Percentiles rank a stretch among this genome's conserved stretches.
phyloP scores from a whole-genome alignment of 2,797 vertebrate genomes.

The Champsocephalus esox region DNA sequence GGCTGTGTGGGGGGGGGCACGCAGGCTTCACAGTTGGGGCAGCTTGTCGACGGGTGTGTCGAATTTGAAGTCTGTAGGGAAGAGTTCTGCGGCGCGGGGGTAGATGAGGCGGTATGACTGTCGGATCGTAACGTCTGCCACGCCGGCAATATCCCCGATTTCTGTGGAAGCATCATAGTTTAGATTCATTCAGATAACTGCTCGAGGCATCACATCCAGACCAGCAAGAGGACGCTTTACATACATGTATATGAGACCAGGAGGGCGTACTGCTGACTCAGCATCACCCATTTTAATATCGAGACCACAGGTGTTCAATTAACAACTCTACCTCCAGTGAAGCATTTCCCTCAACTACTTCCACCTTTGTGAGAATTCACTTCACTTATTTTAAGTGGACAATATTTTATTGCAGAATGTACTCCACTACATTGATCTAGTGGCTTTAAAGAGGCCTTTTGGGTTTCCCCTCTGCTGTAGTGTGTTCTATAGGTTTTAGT shows the following conservation, averaged over 20 bases:
- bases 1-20: neutral
- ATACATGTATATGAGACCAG: neutral
- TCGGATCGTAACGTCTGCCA: slow-evolving; percentile 97
- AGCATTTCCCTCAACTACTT: neutral
- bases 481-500: too few relatives aligned
- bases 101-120: slow-evolving; percentile 99
- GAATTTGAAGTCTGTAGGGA: slow-evolving; percentile 98
- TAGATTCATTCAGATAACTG: too few relatives aligned
- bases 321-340: slow-evolving; percentile 1
- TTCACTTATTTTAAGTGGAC: neutral
- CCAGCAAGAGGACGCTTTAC: too few relatives aligned
- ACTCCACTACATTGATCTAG: neutral
- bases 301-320: neutral
- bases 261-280: neutral
- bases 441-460: neutral
- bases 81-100: slow-evolving; percentile 95
- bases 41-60: slow-evolving; percentile 98
- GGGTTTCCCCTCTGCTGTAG: too few relatives aligned
- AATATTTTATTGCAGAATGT: neutral
- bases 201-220: too few relatives aligned
- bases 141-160: slow-evolving; percentile 98
- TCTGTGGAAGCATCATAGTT: slow-evolving; percentile 79
- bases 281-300: neutral
- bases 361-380: neutral
- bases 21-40: slow-evolving; percentile 92